phyloP scores from a whole-genome alignment of 2,888 invertebrate genomes.

The Tiliacea citrago region DNA sequence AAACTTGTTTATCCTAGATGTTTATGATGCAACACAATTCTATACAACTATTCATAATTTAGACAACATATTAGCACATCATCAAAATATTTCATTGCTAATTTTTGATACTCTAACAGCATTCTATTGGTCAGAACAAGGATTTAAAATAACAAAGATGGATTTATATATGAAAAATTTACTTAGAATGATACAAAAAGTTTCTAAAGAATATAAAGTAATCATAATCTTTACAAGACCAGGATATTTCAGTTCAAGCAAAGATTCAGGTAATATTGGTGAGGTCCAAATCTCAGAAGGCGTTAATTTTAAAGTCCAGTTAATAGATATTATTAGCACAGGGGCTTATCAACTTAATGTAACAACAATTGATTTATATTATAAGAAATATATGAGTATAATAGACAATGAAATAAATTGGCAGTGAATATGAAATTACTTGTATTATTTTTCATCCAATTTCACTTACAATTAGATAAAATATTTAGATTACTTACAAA shows the following conservation, averaged over 20 bases:
- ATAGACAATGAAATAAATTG: conserved; percentile 62
- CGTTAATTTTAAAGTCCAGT: conserved; percentile 82
- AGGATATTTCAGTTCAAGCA: conserved; percentile 86
- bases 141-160: conserved; percentile 85
- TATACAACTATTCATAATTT: conserved; percentile 84
- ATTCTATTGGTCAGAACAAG: conserved; percentile 90
- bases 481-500: conserved; percentile 16
- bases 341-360: conserved; percentile 57
- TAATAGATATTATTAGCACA: conserved; percentile 59
- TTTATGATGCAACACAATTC: conserved; percentile 84
- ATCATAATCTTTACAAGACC: conserved; percentile 89
- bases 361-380: conserved; percentile 59
- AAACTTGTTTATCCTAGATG: conserved; percentile 79
- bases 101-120: conserved; percentile 86
- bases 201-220: conserved; percentile 87
- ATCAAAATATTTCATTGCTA: conserved; percentile 82
- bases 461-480: not conserved
- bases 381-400: conserved; percentile 54
- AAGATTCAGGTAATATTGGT: conserved; percentile 74
- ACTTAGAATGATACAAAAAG: conserved; percentile 82
- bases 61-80: conserved; percentile 80
- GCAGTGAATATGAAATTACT: conserved; percentile 47
- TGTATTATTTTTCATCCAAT: conserved; percentile 25
- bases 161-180: conserved; percentile 87
- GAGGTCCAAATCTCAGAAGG: conserved; percentile 71